Evolutionary conservation across 2,888 invertebrate genomes (phyloP), one percentile per base, ranked within the genome.

Genomic region (Labia minor): DNA sequence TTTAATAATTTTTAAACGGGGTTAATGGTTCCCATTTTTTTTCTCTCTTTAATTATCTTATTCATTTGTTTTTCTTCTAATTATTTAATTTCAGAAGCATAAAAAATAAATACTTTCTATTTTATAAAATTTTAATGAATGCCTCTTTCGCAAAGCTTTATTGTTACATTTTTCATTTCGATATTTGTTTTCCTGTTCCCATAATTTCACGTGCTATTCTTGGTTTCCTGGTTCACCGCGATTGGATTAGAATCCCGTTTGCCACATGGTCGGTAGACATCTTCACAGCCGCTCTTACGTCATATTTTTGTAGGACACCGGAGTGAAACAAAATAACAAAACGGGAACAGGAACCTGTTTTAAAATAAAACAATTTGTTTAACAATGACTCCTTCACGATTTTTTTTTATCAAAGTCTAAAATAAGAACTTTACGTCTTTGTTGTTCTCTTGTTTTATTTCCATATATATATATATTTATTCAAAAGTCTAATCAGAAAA

Each of bases 101-200:
- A n/a, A n/a, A n/a, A n/a, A n/a, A n/a, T n/a, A n/a, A n/a, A n/a
- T n/a, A n/a, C n/a, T n/a, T n/a, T n/a, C n/a, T n/a, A n/a, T n/a
- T n/a, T n/a, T n/a, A n/a, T n/a, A n/a, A n/a, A n/a, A n/a, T n/a
- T n/a, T n/a, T n/a, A n/a, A n/a, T n/a, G n/a, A n/a, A n/a, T n/a
- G n/a, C n/a, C n/a, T n/a, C n/a, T n/a, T n/a, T n/a, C n/a, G n/a
- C n/a, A n/a, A n/a, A n/a, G n/a, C n/a, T n/a, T n/a, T 49, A 49
- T 49, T 49, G 16, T 49, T n/a, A n/a, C n/a, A n/a, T n/a, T n/a
- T 49, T n/a, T 49, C 14, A 49, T 14, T n/a, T 14, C 14, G 3
- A 49, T n/a, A 49, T 49, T 49, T 49, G 16, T 49, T 16, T 49
- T 49, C 49, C 49, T 49, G 49, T 49, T 49, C 49, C 49, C 49